Conservation (phyloP, 2,113 vertebrate species). For the rat (Rattus norvegicus) region GRCr8 NC_086020.1:128370001-128370500, state of each 20-base stretch:
- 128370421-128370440: background rate
- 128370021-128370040: background rate
- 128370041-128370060: no score
- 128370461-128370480: background rate
- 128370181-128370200: background rate
- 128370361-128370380: background rate
- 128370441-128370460: background rate
- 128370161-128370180: background rate
- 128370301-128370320: background rate
- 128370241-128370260: background rate
- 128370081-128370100: background rate
- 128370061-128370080: background rate
- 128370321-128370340: background rate
- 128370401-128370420: background rate
- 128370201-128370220: background rate
- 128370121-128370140: background rate
- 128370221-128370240: background rate
- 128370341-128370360: background rate
- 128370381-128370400: background rate
- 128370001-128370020: background rate
- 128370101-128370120: background rate
- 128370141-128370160: no score
- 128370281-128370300: background rate
- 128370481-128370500: background rate
- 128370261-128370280: background rate